Conservation (phyloP, 2,113 vertebrate genomes). For the Calyptommatus sinebrachiatus region DNA sequence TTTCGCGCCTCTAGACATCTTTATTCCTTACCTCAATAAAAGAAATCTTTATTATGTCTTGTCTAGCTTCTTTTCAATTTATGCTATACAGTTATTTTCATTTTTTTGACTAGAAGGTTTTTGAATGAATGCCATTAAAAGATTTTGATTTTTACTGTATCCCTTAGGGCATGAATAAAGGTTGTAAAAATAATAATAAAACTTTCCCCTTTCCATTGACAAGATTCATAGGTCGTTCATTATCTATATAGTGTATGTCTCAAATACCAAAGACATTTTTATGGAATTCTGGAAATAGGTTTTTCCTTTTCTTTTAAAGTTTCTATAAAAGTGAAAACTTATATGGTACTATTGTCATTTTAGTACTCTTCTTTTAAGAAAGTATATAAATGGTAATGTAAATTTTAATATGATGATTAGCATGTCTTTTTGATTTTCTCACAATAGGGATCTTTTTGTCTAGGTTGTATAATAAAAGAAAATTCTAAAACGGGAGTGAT, state of each 20-base stretch:
- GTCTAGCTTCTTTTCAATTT: neutral
- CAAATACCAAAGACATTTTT: neutral
- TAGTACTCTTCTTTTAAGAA: neutral
- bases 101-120: neutral
- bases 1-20: neutral
- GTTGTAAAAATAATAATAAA: neutral
- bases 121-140: neutral
- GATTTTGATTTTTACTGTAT: neutral
- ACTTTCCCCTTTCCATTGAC: neutral
- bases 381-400: neutral
- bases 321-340: neutral
- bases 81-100: neutral
- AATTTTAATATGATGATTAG: neutral
- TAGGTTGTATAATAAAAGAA: neutral
- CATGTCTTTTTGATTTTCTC: neutral
- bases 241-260: neutral
- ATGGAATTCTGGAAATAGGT: neutral
- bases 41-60: neutral
- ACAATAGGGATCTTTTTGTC: neutral
- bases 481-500: conserved; percentile 12
- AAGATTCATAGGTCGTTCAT: neutral
- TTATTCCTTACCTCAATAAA: neutral
- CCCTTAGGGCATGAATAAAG: neutral
- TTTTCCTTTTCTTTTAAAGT: neutral
- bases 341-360: neutral